phyloP scores from a whole-genome alignment of 2,113 vertebrate genomes.

The Silurus meridionalis region DNA sequence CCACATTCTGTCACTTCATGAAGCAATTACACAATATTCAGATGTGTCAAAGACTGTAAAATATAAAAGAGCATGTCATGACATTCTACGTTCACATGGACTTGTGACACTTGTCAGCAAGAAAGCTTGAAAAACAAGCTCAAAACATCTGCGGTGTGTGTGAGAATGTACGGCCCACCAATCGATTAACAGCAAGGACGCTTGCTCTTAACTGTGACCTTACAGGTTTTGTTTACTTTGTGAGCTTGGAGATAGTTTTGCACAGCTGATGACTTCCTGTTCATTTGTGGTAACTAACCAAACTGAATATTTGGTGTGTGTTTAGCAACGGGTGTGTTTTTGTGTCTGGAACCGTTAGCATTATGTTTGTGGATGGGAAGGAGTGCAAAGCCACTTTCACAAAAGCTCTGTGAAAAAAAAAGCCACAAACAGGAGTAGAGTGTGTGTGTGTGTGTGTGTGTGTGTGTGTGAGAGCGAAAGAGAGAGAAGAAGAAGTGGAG shows the following conservation, averaged over 20 bases:
- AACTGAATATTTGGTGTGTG: conserved; percentile 3
- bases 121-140: not conserved
- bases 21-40: not conserved
- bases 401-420: conserved; percentile 38
- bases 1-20: not conserved
- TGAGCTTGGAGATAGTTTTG: conserved; percentile 15
- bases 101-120: not conserved
- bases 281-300: conserved; percentile 40
- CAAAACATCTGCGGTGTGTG: not conserved
- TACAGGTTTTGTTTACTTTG: conserved; percentile 37
- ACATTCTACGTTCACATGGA: not conserved
- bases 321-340: not conserved
- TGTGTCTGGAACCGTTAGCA: conserved; percentile 40
- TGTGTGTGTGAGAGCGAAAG: no score
- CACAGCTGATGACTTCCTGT: conserved; percentile 48
- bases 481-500: no score
- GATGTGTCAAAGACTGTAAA: not conserved
- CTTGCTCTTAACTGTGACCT: not conserved
- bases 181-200: conserved; percentile 1
- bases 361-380: conserved; percentile 60
- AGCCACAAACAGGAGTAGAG: conserved; percentile 35
- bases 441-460: no score
- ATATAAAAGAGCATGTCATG: not conserved
- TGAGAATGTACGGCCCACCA: not conserved
- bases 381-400: conserved; percentile 48